Percentiles rank a stretch among this genome's conserved stretches.
phyloP scores from a whole-genome alignment of 2,797 vertebrate genomes.

The Urocyon cinereoargenteus region DNA sequence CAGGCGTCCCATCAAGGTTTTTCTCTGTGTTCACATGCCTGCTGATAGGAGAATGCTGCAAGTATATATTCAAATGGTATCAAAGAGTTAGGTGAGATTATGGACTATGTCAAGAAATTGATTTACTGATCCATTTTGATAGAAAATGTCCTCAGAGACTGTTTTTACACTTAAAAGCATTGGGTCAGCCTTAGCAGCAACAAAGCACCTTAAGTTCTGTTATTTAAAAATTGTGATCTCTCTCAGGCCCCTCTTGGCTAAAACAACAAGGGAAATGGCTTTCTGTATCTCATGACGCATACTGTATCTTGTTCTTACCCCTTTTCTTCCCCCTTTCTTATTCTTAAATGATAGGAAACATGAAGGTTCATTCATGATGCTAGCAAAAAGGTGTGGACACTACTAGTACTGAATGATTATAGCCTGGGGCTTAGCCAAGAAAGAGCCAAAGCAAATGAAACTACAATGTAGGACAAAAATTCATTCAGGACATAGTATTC shows the following conservation, averaged over 20 bases:
- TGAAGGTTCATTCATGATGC: not conserved
- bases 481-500: not conserved
- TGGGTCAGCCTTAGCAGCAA: constrained; percentile 51
- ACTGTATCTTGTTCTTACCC: not conserved
- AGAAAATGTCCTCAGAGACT: constrained; percentile 58
- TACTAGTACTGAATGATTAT: not conserved
- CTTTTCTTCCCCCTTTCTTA: not conserved
- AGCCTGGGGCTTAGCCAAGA: not conserved
- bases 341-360: constrained; percentile 19
- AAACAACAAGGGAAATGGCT: not conserved
- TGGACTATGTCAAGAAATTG: constrained; percentile 1
- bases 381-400: not conserved
- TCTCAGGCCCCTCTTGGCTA: not conserved
- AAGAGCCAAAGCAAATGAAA: constrained; percentile 7
- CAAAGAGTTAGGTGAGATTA: constrained; percentile 28
- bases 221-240: constrained; percentile 28
- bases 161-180: constrained; percentile 47
- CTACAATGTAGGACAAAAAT: not conserved
- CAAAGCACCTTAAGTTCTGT: constrained; percentile 24
- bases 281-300: constrained; percentile 13
- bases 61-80: constrained; percentile 46
- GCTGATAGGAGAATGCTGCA: not conserved
- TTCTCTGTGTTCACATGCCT: constrained; percentile 21
- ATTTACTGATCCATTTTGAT: constrained; percentile 53
- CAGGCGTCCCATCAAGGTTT: not conserved